A percentile compares a stretch with the other conserved stretches of the same genome.
These are phyloP conservation scores for Marmota flaviventris DNA, from an alignment of 2,113 vertebrate species.

Conservation along the genomic window DNA sequence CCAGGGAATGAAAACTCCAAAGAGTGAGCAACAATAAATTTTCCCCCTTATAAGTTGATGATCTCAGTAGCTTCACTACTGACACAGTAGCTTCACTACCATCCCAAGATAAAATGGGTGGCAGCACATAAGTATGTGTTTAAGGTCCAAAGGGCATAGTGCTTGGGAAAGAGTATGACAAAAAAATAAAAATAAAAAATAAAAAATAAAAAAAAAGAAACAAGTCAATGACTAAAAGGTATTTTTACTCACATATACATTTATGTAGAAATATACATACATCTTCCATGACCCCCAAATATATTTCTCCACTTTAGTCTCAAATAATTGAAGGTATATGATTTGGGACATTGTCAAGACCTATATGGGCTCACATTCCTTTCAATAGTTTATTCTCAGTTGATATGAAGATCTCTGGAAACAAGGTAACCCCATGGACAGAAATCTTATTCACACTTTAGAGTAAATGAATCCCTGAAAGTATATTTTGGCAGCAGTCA, in stretches of 20 bases:
- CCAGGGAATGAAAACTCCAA: not conserved
- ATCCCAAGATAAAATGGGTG: constrained; percentile 1
- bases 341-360: not conserved
- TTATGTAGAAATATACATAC: not conserved
- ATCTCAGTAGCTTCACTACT: not conserved
- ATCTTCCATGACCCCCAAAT: not conserved
- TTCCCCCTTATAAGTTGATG: not conserved
- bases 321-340: not conserved
- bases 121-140: not conserved
- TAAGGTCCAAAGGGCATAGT: not conserved
- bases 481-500: not conserved
- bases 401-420: not conserved
- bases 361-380: not conserved
- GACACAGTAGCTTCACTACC: not conserved
- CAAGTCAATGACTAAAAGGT: not conserved
- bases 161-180: not conserved
- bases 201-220: not conserved
- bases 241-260: not conserved
- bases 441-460: constrained; percentile 55
- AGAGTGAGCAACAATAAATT: not conserved
- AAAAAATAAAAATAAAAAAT: not conserved
- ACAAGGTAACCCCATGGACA: not conserved
- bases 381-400: constrained; percentile 17
- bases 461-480: constrained; percentile 10
- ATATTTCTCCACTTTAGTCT: not conserved